phyloP scores from a whole-genome alignment of 1,140 invertebrate species.

The Eulimnadia texana region DNA sequence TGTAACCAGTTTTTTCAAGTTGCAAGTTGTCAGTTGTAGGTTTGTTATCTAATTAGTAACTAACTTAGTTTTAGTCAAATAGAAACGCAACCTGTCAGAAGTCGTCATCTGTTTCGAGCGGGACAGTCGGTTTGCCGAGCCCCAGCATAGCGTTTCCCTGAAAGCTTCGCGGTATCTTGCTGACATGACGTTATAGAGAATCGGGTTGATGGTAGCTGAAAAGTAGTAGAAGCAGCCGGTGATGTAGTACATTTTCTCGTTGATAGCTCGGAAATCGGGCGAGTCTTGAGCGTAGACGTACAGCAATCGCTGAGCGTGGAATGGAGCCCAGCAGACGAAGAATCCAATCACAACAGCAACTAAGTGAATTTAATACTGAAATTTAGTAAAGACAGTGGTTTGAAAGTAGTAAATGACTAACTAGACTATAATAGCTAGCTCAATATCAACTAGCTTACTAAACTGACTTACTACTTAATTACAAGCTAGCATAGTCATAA shows the following conservation, averaged over 20 bases:
- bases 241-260: constrained; percentile 54
- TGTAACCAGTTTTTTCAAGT: too few relatives aligned
- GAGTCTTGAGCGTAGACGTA: constrained; percentile 41
- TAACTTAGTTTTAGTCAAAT: too few relatives aligned
- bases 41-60: too few relatives aligned
- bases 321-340: constrained; percentile 93
- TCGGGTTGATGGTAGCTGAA: constrained; percentile 75
- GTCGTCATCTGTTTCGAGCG: not conserved
- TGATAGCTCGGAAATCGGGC: constrained; percentile 45
- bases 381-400: not conserved
- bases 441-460: too few relatives aligned
- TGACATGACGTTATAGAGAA: constrained; percentile 84
- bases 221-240: constrained; percentile 55
- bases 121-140: not conserved
- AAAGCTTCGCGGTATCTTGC: constrained; percentile 67
- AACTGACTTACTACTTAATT: too few relatives aligned
- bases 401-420: not conserved
- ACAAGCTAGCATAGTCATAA: too few relatives aligned
- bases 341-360: constrained; percentile 89
- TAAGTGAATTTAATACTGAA: constrained; percentile 33
- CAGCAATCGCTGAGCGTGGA: constrained; percentile 73
- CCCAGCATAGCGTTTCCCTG: constrained; percentile 32
- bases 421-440: not conserved
- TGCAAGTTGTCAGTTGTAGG: too few relatives aligned
- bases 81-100: constrained; percentile 7